Percentiles rank a stretch among this genome's conserved stretches.
phyloP scores from a whole-genome alignment of 2,113 vertebrate species.

The Antechinus flavipes region DNA sequence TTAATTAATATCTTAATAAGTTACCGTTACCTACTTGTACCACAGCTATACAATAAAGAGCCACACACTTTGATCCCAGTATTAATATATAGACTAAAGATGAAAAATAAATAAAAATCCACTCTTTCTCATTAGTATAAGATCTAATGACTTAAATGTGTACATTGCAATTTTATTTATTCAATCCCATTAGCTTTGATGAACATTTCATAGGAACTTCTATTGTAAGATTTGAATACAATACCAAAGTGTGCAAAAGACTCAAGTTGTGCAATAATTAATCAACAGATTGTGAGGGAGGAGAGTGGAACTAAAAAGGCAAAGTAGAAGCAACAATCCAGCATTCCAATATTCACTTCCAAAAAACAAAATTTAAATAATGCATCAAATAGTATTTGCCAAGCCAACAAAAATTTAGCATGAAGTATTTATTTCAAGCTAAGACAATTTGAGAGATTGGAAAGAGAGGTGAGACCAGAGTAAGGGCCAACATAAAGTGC shows the following conservation, averaged over 20 bases:
- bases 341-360: not conserved
- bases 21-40: slow-evolving; percentile 50
- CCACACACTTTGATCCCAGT: slow-evolving; percentile 25
- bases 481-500: not conserved
- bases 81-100: slow-evolving; percentile 14
- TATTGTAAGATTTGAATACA: not conserved
- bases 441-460: not conserved
- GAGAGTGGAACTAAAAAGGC: not conserved
- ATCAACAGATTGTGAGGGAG: not conserved
- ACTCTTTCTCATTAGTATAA: not conserved
- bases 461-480: not conserved
- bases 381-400: not conserved
- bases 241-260: not conserved
- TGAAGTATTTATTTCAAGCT: not conserved
- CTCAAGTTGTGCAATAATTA: not conserved
- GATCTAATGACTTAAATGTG: not conserved
- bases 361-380: not conserved
- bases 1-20: slow-evolving; percentile 73
- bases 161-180: not conserved
- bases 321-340: not conserved
- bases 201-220: not conserved
- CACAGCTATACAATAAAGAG: slow-evolving; percentile 24
- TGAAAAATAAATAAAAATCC: not conserved
- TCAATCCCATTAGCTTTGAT: not conserved
- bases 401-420: not conserved